Conservation (phyloP, 2,797 vertebrate species). For the Peromyscus melanophrys region DNA sequence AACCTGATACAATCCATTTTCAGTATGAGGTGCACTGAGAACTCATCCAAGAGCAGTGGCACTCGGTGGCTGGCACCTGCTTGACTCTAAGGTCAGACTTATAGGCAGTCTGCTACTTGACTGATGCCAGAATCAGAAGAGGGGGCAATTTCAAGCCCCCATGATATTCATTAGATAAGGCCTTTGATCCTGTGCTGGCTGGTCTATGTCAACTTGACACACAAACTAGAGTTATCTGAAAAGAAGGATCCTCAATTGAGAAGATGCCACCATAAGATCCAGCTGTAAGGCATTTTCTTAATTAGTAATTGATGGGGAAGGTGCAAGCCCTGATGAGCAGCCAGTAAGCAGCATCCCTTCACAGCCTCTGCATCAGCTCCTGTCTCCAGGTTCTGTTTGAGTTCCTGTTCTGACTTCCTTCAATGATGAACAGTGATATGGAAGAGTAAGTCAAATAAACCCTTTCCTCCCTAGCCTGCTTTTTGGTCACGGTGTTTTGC, state of each 20-base stretch:
- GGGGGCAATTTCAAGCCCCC: not conserved
- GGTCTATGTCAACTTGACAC: not conserved
- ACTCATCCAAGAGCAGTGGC: not conserved
- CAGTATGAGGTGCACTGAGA: not conserved
- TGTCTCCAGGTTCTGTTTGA: too few relatives aligned
- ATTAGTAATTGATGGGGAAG: too few relatives aligned
- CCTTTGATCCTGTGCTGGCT: not conserved
- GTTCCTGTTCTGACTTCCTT: too few relatives aligned
- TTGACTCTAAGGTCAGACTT: not conserved
- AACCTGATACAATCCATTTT: not conserved
- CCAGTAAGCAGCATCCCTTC: too few relatives aligned
- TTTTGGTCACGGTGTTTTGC: too few relatives aligned
- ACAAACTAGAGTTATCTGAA: not conserved
- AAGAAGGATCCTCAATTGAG: not conserved
- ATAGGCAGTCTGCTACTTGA: not conserved
- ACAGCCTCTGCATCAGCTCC: too few relatives aligned
- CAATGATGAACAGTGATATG: too few relatives aligned
- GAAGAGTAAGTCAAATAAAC: too few relatives aligned
- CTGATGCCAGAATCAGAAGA: not conserved
- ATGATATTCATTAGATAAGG: not conserved
- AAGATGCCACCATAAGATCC: not conserved
- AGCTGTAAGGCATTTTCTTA: too few relatives aligned
- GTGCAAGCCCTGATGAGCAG: too few relatives aligned
- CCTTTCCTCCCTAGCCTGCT: too few relatives aligned
- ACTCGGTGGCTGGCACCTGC: not conserved